Conservation (phyloP, 2,888 invertebrate species). For the Caenorhabditis angaria region DNA sequence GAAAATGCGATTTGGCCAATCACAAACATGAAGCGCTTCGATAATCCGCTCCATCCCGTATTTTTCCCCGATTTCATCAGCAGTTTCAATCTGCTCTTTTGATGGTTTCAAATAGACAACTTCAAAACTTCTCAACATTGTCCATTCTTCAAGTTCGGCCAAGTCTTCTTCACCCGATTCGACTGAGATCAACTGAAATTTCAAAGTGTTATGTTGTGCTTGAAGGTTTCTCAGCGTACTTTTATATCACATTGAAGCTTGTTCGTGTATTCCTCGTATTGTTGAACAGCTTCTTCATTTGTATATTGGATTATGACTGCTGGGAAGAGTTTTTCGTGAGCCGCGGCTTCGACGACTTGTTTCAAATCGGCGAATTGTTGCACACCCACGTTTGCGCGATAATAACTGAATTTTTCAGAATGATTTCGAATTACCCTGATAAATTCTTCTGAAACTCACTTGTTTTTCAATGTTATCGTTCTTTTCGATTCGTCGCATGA, state of each 20-base stretch:
- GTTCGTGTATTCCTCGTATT: background rate
- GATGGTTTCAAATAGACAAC: conserved; percentile 19
- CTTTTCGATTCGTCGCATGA: background rate
- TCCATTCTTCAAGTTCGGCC: conserved; percentile 16
- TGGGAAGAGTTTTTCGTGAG: conserved; percentile 14
- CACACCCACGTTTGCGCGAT: conserved; percentile 9
- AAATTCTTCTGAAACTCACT: background rate
- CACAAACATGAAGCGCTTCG: conserved; percentile 20
- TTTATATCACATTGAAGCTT: conserved; percentile 1
- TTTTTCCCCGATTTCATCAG: conserved; percentile 10
- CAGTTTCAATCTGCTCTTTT: conserved; percentile 16
- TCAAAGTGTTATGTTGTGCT: conserved; percentile 3
- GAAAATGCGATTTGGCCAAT: conserved; percentile 23
- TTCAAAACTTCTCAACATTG: conserved; percentile 17
- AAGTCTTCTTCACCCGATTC: background rate
- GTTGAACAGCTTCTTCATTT: background rate
- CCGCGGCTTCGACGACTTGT: conserved; percentile 9
- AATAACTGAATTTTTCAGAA: conserved; percentile 11
- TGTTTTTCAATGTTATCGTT: conserved; percentile 3
- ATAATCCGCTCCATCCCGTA: conserved; percentile 18
- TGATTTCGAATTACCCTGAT: background rate
- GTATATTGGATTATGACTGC: conserved; percentile 8
- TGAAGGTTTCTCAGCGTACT: background rate
- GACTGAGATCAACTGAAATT: background rate
- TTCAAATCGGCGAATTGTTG: conserved; percentile 3